Percentiles rank a stretch among this genome's conserved stretches.
Evolutionary conservation across 64 coral and sea anemone species (phyloP).

Genomic region (Pachyseris speciosa): DNA sequence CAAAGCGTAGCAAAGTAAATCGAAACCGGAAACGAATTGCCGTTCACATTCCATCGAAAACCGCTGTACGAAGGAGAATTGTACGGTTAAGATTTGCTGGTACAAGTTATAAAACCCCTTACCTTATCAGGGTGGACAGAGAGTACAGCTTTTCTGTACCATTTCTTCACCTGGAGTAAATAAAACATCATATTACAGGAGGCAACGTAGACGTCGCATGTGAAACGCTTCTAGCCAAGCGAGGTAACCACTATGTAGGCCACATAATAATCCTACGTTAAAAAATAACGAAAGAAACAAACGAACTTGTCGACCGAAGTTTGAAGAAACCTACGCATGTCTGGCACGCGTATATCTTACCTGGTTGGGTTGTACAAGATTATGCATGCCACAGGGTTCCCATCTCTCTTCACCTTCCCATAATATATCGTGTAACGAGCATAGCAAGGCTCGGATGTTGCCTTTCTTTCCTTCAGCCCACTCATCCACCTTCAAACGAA

Average conservation of each 20-base stretch:
- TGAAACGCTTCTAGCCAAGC: no score
- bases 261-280: no score
- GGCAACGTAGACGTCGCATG: background rate
- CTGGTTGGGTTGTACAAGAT: conserved; percentile 93
- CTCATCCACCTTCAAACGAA: conserved; percentile 67
- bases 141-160: conserved; percentile 88
- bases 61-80: no score
- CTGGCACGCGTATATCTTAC: background rate
- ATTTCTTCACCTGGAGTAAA: conserved; percentile 88
- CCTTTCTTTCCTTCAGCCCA: conserved; percentile 96
- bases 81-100: no score
- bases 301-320: no score
- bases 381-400: conserved; percentile 93
- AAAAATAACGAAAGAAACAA: no score
- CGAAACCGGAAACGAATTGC: no score
- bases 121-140: conserved; percentile 99
- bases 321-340: background rate
- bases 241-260: no score
- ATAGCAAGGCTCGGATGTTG: conserved; percentile 92
- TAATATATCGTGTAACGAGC: conserved; percentile 83
- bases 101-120: background rate
- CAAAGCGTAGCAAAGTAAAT: no score
- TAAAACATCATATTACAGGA: background rate
- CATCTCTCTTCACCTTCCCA: conserved; percentile 93
- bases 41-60: no score